Evolutionary conservation across 2,888 invertebrate species (phyloP), one percentile per base, ranked within the genome.

Genomic region (Conomelus anceps): DNA sequence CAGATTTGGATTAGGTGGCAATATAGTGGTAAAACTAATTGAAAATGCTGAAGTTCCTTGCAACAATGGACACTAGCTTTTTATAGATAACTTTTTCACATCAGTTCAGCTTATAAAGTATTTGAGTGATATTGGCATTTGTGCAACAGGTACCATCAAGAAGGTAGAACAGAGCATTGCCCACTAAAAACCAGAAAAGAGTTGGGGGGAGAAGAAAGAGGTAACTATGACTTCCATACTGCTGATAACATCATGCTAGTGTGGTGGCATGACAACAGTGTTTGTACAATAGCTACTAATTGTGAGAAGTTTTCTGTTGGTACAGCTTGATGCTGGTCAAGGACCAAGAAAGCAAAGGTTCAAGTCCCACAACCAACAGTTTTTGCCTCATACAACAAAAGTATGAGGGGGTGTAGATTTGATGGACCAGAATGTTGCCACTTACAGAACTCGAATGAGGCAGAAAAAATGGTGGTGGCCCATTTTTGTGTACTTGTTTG

Each of bases 61-160:
- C 22, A 22, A 85, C 85, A 85, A 23, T 22, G 85, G 85, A 23
- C 85, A 85, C 23, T 88, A 89, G 24, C 24, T 89, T n/a, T 85
- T 17, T 20, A 89, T 89, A 22, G 88, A 88, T 22, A 88, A 88
- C 22, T 89, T 23, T 34, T 89, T 89, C 41, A 89, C 89, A 0
- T 88, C 89, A 22, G 85, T 89, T 84, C 84, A 22, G 20, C 22
- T 23, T 23, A 85, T 85, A 85, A 85, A 85, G 23, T 23, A 85
- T 85, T 23, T 85, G 1, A 23, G 23, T 29, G n/a, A 23, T 23
- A 88, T 17, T 22, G 88, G 89, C 20, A 23, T 84, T 24, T 87
- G 89, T 84, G 89, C 88, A 23, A 88, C 85, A 84, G 89, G 88
- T 22, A 89, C 88, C 13, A 41, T 89, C 22, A 23, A 24, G 84